Base-by-base conservation (phyloP, 1,140 invertebrate species). In the Dinothrombium tinctorium region DNA sequence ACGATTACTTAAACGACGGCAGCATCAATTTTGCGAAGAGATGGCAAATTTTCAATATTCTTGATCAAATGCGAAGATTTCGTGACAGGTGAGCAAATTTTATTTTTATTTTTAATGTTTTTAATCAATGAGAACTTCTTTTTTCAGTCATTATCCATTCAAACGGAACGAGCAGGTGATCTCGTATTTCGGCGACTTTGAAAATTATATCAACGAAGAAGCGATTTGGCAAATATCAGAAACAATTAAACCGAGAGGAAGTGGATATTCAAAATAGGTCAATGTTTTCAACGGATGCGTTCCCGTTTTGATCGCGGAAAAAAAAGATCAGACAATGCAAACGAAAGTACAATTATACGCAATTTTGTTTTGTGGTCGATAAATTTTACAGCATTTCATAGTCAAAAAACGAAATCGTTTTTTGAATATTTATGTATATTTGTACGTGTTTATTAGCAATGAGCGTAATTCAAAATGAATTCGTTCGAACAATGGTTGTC, bases 191-290 rank as follows among this genome's bases (percentile, higher is more conserved):
- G 83, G 87, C 58, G 83, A 89, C 61, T 96, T 96, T 62, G 80
- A 90, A 53, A 76, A 94, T 58, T 82, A 76, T 56, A 67, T 92
- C 46, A 77, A 73, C 58, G 90, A 96, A 63, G 89, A 96, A 56
- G 75, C 81, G 32, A 82, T 95, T 72, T 96, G 89, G 89, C 80
- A 89, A 58, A 78, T 92, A 49, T 95, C 87, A 1, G 82, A 95
- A 58, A 73, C 69, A 42, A 89, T 96, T 44, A 94, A 92, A 65
- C 89, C 90, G 5, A 66, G 84, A 41, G 77, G 73, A 7, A 48
- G 50, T 39, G 28, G 33, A 9, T 9, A 15, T 36, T 29, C 28
- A 11, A 29, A 29, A n/a, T n/a, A n/a, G n/a, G n/a, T n/a, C n/a
- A n/a, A n/a, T n/a, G n/a, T n/a, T n/a, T n/a, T n/a, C n/a, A n/a